Evolutionary conservation across 2,113 vertebrate genomes (phyloP), one percentile per base, ranked within the genome.

Genomic region (Potamarius usumacintae): DNA sequence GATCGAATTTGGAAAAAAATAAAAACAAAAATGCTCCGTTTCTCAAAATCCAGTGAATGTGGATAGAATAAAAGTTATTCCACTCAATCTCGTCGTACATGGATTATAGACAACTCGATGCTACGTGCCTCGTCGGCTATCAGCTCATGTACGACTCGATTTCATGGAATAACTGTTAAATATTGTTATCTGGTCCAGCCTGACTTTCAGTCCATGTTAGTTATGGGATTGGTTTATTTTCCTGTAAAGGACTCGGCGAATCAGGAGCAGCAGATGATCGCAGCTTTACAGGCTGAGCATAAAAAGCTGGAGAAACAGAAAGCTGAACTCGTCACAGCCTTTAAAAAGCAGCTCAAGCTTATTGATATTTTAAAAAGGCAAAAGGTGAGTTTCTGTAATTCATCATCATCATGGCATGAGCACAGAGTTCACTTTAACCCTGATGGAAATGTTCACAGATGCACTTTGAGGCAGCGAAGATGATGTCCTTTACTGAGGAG

Each of bases 361-460:
- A 99, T 99, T 55, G 97, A 99, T 92, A 92, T 99, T 91, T 96
- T 99, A 90, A 98, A 99, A 95, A 97, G 96, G 94, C 97, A 99
- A 91, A 99, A 98, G 96, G 98, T 98, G 90, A 93, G 85, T 92
- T 11, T 63, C 17, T 10, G 27, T 34, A 67, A 55, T 7, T 8
- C 20, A 27, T 12, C 14, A 10, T 12, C 7, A 76, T 53, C 65
- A 14, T 9, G 53, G 5, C 80, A n/a, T 14, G 63, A 69, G 42
- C 11, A 25, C 20, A 53, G 15, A 50, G 25, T 30, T 30, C 18
- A n/a, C 20, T 65, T 72, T 48, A 27, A 85, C 63, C 15, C 17
- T 71, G 48, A 14, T 82, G 9, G 52, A 57, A n/a, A n/a, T 34
- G 10, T 74, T 85, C 62, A 81, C 83, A 99, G 98, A 98, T 99